Evolutionary conservation across 2,888 invertebrate genomes (phyloP), one percentile per base, ranked within the genome.

Genomic region (Drosophila aldrichi): DNA sequence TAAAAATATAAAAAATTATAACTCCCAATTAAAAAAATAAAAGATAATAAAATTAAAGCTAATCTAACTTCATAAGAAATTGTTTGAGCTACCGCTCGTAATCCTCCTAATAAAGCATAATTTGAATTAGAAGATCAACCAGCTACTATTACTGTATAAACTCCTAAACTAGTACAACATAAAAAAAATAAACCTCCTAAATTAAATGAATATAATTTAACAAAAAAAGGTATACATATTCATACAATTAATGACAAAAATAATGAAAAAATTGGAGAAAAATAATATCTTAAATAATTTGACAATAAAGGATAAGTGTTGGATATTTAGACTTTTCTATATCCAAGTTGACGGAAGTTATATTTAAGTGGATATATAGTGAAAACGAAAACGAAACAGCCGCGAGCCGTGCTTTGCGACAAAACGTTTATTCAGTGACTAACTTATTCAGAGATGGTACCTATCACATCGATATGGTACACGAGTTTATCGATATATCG

Each of bases 11-110:
- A 49, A 90, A 95, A 92, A 94, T 94, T 94, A 93, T 94, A 95
- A 61, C 93, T 92, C 52, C 94, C 93, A 93, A 94, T 92, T 92
- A 95, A 91, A 93, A 95, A 90, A 91, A 95, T 89, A 91, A 94
- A 93, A 68, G 94, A 94, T 89, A 95, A 91, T 91, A 96, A 93
- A 94, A 96, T 94, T 89, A 96, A 94, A 90, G 94, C 92, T 90
- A 96, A 94, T 18, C 95, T 95, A 41, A 96, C 95, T 92, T 96
- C 96, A 95, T 96, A 96, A 89, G 96, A 96, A 95, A 96, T 95
- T 66, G 95, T 95, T 92, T 96, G 96, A 92, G 96, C 95, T 0
- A 96, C 94, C 1, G 95, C 94, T 0, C 96, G 96, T 75, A 96
- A 93, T 0, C 41, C 0, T 95, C 94, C 0, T 89, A 96, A 94